Evolutionary conservation across 92 coral and sea anemone species (phyloP).

Genomic region (Parazoanthus darwini): DNA sequence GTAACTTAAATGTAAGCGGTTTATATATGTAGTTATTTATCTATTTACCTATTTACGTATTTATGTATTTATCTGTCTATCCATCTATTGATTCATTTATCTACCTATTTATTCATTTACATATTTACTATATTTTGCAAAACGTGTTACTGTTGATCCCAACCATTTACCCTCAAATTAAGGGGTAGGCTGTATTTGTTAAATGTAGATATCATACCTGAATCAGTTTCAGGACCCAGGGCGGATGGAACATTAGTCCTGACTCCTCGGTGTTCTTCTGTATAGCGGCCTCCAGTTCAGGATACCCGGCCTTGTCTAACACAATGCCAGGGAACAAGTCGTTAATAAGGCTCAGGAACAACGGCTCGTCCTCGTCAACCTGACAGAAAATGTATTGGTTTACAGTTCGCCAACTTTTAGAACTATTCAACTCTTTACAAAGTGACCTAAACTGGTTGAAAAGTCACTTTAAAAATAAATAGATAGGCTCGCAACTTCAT

Average conservation of each 20-base stretch:
- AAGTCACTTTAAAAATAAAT: not conserved
- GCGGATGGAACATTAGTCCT: slow-evolving; percentile 86
- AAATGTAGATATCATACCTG: slow-evolving; percentile 51
- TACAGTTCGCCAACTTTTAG: too few species aligned
- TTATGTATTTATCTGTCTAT: too few species aligned
- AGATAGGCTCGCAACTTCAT: too few species aligned
- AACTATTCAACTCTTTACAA: not conserved
- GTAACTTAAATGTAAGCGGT: too few species aligned
- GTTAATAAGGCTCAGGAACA: slow-evolving; percentile 83
- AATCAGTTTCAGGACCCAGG: slow-evolving; percentile 86
- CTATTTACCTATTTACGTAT: too few species aligned
- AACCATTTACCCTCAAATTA: too few species aligned
- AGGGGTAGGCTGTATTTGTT: too few species aligned
- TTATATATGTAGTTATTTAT: too few species aligned
- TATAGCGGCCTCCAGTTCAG: slow-evolving; percentile 77
- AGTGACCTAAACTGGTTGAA: not conserved
- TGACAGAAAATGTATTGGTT: not conserved
- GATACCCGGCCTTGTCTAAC: slow-evolving; percentile 92
- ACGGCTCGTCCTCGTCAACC: slow-evolving; percentile 93
- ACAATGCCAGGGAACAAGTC: slow-evolving; percentile 93
- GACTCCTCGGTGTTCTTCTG: slow-evolving; percentile 82
- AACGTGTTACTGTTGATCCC: too few species aligned
- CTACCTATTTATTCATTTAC: too few species aligned
- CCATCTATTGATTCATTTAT: too few species aligned
- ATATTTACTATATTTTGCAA: too few species aligned